Conservation (phyloP, 2,113 vertebrate species). For the Seriola rivoliana region DNA sequence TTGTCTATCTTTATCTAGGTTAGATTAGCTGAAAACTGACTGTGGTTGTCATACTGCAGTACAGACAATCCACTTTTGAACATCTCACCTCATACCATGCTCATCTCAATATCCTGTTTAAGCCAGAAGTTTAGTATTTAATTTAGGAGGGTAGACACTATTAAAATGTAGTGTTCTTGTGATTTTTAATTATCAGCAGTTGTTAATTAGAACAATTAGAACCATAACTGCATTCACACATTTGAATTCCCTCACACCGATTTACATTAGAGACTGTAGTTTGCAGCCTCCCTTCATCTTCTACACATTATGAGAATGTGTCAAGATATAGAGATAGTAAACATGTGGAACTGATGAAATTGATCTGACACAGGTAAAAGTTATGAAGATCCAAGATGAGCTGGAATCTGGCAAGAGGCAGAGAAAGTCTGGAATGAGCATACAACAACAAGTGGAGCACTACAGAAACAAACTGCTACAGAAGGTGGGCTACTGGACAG, state of each 20-base stretch:
- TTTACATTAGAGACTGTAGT: background rate
- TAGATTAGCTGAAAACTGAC: background rate
- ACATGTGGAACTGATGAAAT: background rate
- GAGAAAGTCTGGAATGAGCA: conserved; percentile 80
- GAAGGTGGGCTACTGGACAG: conserved; percentile 74
- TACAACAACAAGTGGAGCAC: conserved; percentile 85
- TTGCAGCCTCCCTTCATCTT: background rate
- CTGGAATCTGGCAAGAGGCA: conserved; percentile 84
- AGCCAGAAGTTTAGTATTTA: background rate
- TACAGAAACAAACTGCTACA: conserved; percentile 87
- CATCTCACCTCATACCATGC: background rate
- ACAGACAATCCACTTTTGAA: background rate
- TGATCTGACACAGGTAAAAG: conserved; percentile 80
- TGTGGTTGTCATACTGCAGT: background rate
- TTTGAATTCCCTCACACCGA: background rate
- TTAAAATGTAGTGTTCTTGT: background rate
- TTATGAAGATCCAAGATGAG: conserved; percentile 88
- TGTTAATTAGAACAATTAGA: background rate
- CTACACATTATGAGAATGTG: background rate
- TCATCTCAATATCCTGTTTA: background rate
- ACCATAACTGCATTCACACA: background rate
- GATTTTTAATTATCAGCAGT: background rate
- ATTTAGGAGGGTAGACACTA: too few relatives aligned
- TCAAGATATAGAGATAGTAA: background rate
- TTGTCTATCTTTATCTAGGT: background rate